Percentiles rank a stretch among this genome's conserved stretches.
Conservation (phyloP, 1,140 invertebrate genomes). For the Heliconius himera region DNA sequence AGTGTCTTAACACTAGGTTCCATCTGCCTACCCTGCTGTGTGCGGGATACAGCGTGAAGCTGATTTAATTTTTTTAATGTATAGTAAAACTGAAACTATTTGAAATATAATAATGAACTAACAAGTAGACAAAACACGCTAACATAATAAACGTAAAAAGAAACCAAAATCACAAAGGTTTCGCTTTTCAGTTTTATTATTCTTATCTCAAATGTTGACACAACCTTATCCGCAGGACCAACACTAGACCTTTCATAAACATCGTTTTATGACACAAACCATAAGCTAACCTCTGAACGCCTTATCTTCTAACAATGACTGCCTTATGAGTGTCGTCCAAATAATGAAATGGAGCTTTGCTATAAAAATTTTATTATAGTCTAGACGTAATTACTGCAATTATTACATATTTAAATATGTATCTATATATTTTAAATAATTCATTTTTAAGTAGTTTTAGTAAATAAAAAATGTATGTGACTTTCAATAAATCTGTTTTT, state of each 20-base stretch:
- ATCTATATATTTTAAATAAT: background rate
- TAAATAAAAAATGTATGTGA: background rate
- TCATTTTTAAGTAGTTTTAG: background rate
- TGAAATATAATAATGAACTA: no score
- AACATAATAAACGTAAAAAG: background rate
- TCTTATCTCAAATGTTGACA: slow-evolving; percentile 1
- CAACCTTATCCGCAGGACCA: slow-evolving; percentile 3
- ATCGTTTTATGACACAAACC: slow-evolving; percentile 11
- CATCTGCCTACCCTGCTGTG: no score
- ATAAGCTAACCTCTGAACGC: slow-evolving; percentile 12
- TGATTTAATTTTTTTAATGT: no score
- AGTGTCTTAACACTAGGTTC: no score
- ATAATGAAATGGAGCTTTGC: background rate
- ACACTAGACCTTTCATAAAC: slow-evolving; percentile 12
- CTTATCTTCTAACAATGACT: slow-evolving; percentile 13
- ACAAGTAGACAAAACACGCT: background rate
- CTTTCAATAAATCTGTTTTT: background rate
- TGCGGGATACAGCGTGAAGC: no score
- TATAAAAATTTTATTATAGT: background rate
- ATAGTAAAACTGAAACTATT: no score
- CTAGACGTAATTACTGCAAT: background rate
- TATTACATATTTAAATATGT: background rate
- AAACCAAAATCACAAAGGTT: background rate
- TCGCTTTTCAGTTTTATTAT: slow-evolving; percentile 1
- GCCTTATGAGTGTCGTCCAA: background rate